Evolutionary conservation across 2,113 vertebrate genomes (phyloP).

Genomic region (Cryptomyrus ogoouensis): DNA sequence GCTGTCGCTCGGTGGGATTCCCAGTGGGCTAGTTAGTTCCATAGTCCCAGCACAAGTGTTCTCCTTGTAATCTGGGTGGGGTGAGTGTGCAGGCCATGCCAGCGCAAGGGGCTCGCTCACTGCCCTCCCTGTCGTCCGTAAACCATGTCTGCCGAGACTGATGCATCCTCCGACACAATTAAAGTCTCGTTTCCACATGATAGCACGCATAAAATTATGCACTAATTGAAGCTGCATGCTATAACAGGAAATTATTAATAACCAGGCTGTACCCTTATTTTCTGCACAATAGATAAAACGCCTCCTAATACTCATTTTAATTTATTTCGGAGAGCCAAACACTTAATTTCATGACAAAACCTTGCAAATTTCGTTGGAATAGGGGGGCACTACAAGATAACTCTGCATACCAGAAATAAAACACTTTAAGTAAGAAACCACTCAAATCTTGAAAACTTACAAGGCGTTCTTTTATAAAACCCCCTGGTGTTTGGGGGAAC

Average conservation of each 20-base stretch:
- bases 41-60: conserved; percentile 58
- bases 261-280: conserved; percentile 33
- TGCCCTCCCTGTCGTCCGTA: conserved; percentile 49
- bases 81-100: background rate
- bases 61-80: conserved; percentile 50
- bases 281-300: conserved; percentile 28
- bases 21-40: conserved; percentile 62
- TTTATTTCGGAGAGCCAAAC: conserved; percentile 31
- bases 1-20: conserved; percentile 69
- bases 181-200: conserved; percentile 36
- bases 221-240: conserved; percentile 42
- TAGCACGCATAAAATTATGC: conserved; percentile 33
- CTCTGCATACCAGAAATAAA: background rate
- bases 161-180: conserved; percentile 41
- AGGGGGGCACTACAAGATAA: background rate
- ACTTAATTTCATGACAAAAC: conserved; percentile 27
- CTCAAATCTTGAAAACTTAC: background rate
- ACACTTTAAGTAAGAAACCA: background rate
- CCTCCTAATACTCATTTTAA: conserved; percentile 32
- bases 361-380: conserved; percentile 1
- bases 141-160: conserved; percentile 31
- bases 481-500: background rate
- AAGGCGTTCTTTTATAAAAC: background rate
- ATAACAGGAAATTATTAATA: conserved; percentile 40
- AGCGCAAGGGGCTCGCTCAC: conserved; percentile 39